Evolutionary conservation across 2,888 invertebrate genomes (phyloP).

Genomic region (Patella depressa): DNA sequence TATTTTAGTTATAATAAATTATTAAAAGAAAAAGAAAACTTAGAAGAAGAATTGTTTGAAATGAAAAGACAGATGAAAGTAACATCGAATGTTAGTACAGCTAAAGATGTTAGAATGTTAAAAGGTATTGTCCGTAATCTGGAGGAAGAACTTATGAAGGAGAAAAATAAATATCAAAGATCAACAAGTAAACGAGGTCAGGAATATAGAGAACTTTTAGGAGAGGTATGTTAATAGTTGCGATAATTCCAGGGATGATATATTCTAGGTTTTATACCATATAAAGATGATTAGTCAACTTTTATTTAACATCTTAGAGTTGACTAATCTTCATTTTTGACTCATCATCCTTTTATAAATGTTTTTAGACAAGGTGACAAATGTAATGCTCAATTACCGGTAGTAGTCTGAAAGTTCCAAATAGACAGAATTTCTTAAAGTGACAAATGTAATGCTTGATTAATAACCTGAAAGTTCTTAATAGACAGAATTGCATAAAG

Average conservation of each 20-base stretch:
- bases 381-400: too few relatives aligned
- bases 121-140: constrained; percentile 64
- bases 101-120: constrained; percentile 64
- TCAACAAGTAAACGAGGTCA: constrained; percentile 59
- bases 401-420: too few relatives aligned
- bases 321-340: too few relatives aligned
- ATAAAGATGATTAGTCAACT: too few relatives aligned
- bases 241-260: neutral
- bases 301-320: too few relatives aligned
- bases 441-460: too few relatives aligned
- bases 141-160: constrained; percentile 68
- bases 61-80: constrained; percentile 60
- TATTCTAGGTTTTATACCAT: too few relatives aligned
- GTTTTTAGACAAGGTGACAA: too few relatives aligned
- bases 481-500: too few relatives aligned
- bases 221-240: constrained; percentile 54
- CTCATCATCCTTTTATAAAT: too few relatives aligned
- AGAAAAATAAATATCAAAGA: constrained; percentile 65
- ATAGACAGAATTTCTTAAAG: too few relatives aligned
- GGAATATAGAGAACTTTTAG: constrained; percentile 62
- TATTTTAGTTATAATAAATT: constrained; percentile 41
- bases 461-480: too few relatives aligned
- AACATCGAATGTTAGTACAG: constrained; percentile 54
- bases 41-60: constrained; percentile 62
- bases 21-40: constrained; percentile 63